phyloP scores from a whole-genome alignment of 2,888 invertebrate species.

The Azorinus chamasolen region DNA sequence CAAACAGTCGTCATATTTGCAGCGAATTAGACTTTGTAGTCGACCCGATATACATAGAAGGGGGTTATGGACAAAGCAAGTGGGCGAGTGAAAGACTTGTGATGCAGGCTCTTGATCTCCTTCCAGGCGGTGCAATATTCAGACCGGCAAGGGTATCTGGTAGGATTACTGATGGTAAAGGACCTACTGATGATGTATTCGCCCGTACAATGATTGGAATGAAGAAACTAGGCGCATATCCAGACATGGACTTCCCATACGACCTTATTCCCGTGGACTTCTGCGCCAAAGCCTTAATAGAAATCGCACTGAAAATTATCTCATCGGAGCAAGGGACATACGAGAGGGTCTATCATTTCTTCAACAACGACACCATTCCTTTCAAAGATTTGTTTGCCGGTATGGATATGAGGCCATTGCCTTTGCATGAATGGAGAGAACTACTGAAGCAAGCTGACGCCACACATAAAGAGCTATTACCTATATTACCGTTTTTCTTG shows the following conservation, averaged over 20 bases:
- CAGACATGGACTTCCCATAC: conserved; percentile 74
- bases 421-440: conserved; percentile 68
- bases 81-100: conserved; percentile 75
- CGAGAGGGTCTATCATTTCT: conserved; percentile 69
- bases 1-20: conserved; percentile 33
- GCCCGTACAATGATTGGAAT: conserved; percentile 68
- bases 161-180: conserved; percentile 64
- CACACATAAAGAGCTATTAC: conserved; percentile 65
- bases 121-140: conserved; percentile 76
- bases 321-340: conserved; percentile 23
- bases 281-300: conserved; percentile 71
- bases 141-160: conserved; percentile 73
- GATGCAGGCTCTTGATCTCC: conserved; percentile 67
- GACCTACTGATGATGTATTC: conserved; percentile 72
- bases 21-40: conserved; percentile 67
- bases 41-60: conserved; percentile 67
- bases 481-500: conserved; percentile 71
- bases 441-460: conserved; percentile 50
- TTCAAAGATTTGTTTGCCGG: conserved; percentile 69
- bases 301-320: conserved; percentile 66
- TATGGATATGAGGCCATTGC: conserved; percentile 54
- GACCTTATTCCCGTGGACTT: conserved; percentile 76
- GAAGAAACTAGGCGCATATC: conserved; percentile 66
- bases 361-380: conserved; percentile 69
- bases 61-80: conserved; percentile 76